A percentile compares a stretch with the other conserved stretches of the same genome.
Evolutionary conservation across 2,113 vertebrate genomes (phyloP).

Genomic region (Callipepla californica): DNA sequence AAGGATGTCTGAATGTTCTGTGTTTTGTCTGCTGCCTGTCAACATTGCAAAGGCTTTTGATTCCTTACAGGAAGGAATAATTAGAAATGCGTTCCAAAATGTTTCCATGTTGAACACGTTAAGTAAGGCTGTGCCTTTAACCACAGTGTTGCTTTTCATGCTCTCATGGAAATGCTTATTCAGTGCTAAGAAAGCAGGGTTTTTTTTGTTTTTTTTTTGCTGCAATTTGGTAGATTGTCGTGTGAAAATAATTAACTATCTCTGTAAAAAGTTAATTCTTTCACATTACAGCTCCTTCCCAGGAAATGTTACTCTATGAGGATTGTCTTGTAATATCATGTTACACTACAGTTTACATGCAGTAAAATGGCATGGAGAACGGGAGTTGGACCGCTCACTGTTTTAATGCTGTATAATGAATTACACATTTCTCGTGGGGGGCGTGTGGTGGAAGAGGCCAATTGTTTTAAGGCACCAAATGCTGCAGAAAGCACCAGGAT

Average conservation of each 20-base stretch:
- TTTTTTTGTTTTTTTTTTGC: neutral
- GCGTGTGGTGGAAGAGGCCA: neutral
- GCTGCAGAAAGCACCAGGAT: neutral
- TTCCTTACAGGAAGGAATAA: neutral
- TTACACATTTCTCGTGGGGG: neutral
- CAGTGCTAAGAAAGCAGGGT: neutral
- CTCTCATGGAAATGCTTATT: neutral
- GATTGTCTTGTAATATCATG: neutral
- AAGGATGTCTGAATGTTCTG: neutral
- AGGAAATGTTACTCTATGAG: neutral
- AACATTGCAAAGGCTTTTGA: neutral
- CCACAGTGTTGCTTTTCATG: neutral
- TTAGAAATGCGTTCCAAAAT: neutral
- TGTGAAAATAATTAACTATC: neutral
- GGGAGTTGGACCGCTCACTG: neutral
- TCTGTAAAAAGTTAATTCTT: neutral
- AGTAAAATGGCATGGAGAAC: neutral
- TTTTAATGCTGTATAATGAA: constrained; percentile 4
- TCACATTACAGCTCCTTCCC: neutral
- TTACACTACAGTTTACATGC: neutral
- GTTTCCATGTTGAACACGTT: neutral
- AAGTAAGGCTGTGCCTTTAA: neutral
- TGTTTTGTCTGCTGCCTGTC: neutral
- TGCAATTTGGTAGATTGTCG: neutral
- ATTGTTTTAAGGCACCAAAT: neutral